phyloP scores from a whole-genome alignment of 2,113 vertebrate genomes.

The Limanda limanda region DNA sequence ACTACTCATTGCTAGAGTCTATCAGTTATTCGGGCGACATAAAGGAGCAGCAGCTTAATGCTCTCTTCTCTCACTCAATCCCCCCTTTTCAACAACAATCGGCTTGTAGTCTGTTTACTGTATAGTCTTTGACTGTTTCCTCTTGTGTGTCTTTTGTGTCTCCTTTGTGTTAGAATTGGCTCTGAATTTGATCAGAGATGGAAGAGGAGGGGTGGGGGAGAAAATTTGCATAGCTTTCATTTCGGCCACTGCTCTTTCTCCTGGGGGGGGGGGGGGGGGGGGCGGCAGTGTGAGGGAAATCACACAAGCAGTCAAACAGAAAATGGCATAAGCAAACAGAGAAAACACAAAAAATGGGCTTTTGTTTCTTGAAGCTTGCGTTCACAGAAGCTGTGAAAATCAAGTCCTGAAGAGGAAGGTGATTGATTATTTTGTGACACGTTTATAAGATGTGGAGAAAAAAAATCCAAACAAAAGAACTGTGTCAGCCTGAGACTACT shows the following conservation, averaged over 20 bases:
- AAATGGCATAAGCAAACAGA: constrained; percentile 21
- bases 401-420: constrained; percentile 1
- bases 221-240: too few species aligned
- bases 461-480: constrained; percentile 14
- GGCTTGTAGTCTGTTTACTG: neutral
- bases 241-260: neutral
- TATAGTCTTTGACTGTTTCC: neutral
- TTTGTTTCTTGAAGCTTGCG: constrained; percentile 37
- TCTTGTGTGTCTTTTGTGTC: constrained; percentile 12
- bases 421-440: constrained; percentile 19
- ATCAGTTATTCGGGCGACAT: constrained; percentile 5
- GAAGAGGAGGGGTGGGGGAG: neutral
- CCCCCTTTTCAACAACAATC: neutral
- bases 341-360: constrained; percentile 22
- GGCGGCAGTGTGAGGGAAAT: constrained; percentile 45
- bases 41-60: neutral
- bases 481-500: constrained; percentile 41
- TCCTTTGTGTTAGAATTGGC: constrained; percentile 28
- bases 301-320: constrained; percentile 9
- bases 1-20: neutral
- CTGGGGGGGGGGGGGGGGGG: constrained; percentile 9
- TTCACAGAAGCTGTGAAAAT: constrained; percentile 16
- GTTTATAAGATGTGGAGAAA: constrained; percentile 25
- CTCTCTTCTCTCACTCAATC: neutral
- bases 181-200: constrained; percentile 32